Conservation (phyloP, 2,888 invertebrate species). For the Linhomoeus sp. region DNA sequence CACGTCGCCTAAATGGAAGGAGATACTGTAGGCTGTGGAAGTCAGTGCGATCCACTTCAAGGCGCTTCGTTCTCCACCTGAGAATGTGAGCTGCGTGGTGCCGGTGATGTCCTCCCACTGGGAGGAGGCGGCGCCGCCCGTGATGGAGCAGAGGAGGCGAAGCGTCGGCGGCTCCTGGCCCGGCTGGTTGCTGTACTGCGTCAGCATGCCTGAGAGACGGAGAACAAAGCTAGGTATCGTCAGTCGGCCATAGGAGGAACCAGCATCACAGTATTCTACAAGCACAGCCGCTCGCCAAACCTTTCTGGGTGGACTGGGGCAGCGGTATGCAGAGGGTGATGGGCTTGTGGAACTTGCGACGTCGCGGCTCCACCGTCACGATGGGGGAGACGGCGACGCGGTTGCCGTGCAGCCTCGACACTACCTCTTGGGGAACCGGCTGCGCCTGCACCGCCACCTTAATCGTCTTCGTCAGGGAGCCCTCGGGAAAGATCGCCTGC, state of each 20-base stretch:
- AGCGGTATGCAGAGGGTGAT: slow-evolving; percentile 97
- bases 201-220: no score
- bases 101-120: slow-evolving; percentile 99
- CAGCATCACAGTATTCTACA: no score
- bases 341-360: slow-evolving; percentile 98
- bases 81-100: slow-evolving; percentile 89
- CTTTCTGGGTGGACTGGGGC: slow-evolving; percentile 77
- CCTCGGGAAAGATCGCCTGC: slow-evolving; percentile 87
- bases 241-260: no score
- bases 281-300: no score
- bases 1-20: slow-evolving; percentile 46
- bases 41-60: no score
- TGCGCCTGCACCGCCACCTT: slow-evolving; percentile 80
- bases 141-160: slow-evolving; percentile 32
- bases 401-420: slow-evolving; percentile 85
- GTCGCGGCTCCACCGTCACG: slow-evolving; percentile 89
- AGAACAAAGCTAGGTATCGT: no score
- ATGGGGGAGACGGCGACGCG: slow-evolving; percentile 97
- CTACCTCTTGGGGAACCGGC: slow-evolving; percentile 86
- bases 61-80: no score
- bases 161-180: slow-evolving; percentile 58
- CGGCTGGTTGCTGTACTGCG: slow-evolving; percentile 50
- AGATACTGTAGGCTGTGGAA: no score
- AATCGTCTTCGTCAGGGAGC: slow-evolving; percentile 96
- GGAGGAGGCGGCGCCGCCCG: slow-evolving; percentile 89